Evolutionary conservation across 1,140 invertebrate species (phyloP), one percentile per base, ranked within the genome.

Genomic region (Achroia grisella): DNA sequence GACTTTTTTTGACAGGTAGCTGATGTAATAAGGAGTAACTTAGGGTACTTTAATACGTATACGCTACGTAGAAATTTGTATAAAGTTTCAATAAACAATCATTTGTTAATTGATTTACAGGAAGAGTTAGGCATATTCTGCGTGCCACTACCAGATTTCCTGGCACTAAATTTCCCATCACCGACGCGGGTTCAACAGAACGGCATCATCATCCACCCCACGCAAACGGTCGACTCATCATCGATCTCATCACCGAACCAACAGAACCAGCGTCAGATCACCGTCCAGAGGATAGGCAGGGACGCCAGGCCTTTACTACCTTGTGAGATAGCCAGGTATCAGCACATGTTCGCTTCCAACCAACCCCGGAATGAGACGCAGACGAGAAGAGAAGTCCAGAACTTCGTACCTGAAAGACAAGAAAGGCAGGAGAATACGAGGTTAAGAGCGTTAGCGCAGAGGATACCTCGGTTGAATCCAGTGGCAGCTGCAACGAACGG

Each of bases 81-180:
- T 23, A 37, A 30, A 46, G n/a, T 36, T 34, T 49, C 36, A 46
- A 9, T 15, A 23, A 40, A 13, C 41, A 35, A 34, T 40, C 34
- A 41, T 43, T 11, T 42, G 5, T 47, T 32, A 39, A 35, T 48
- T 72, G 2, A 23, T 34, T 34, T 66, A 32, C 71, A 86, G 82
- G 85, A 87, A 12, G 83, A 86, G 30, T 36, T 84, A 9, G 79
- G 80, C 10, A 71, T 87, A 30, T 74, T 78, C 56, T 86, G 81
- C 51, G 78, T 87, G 4, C 81, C 79, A 0, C 40, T 87, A 41
- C 74, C 81, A 10, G 80, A 87, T 14, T 77, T 84, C 47, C 52
- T 86, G 1, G 73, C 76, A 0, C 32, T 80, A 9, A 80, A 77
- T 44, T 73, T 78, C 42, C 68, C 74, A 8, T 57, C 64, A 12